A percentile compares a stretch with the other conserved stretches of the same genome.
phyloP scores from a whole-genome alignment of 2,797 vertebrate species.

The Todus mexicanus region DNA sequence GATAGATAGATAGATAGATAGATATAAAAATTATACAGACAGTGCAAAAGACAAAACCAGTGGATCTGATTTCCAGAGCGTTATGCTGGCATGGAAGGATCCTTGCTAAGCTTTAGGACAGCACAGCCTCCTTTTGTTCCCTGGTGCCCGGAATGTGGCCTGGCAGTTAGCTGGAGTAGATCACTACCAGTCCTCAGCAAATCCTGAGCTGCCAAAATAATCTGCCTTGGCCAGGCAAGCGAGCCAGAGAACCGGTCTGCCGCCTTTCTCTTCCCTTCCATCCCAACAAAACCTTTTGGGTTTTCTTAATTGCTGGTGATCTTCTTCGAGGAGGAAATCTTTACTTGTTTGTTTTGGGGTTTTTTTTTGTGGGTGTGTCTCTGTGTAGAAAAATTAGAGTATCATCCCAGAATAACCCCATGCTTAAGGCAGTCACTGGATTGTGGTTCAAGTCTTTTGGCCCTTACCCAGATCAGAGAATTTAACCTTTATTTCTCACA shows the following conservation, averaged over 20 bases:
- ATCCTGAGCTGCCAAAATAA: background rate
- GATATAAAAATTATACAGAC: background rate
- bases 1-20: no score
- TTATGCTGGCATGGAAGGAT: background rate
- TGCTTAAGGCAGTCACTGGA: background rate
- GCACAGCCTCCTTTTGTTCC: background rate
- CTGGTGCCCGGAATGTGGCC: background rate
- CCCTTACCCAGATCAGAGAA: background rate
- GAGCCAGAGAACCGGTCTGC: background rate
- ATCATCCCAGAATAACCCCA: background rate
- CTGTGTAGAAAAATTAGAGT: background rate
- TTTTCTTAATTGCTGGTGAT: background rate
- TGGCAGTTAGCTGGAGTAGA: background rate
- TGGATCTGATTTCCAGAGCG: conserved; percentile 27
- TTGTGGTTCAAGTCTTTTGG: background rate
- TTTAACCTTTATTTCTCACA: background rate
- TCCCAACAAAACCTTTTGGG: background rate
- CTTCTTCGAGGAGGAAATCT: background rate
- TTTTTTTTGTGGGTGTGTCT: no score
- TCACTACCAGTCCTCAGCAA: background rate
- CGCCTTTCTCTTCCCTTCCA: background rate
- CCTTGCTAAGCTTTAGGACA: background rate
- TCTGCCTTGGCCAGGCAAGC: background rate
- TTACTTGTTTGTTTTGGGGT: background rate
- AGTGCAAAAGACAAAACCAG: background rate